These are phyloP conservation scores for Bergia sp. DNA, from an alignment of 92 coral and sea anemone species.

Conservation along the genomic window DNA sequence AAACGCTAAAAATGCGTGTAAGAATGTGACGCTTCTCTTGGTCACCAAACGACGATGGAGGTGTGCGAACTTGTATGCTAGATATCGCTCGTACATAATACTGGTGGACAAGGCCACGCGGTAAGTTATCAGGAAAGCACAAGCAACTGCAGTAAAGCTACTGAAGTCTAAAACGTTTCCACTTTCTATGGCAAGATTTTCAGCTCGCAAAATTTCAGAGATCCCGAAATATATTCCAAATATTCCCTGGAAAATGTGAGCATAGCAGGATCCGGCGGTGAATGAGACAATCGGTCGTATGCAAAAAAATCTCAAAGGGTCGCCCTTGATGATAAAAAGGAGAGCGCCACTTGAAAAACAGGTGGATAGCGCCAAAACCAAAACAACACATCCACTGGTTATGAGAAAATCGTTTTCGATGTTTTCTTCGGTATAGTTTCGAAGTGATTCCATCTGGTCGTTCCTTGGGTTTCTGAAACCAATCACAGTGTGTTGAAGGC, in stretches of 20 bases:
- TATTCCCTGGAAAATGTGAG: slow-evolving; percentile 33
- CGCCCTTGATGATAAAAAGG: slow-evolving; percentile 8
- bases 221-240: slow-evolving; percentile 41
- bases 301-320: slow-evolving; percentile 26
- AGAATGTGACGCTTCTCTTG: neutral
- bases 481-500: neutral
- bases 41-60: slow-evolving; percentile 36
- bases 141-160: slow-evolving; percentile 1
- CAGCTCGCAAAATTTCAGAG: slow-evolving; percentile 23
- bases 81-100: slow-evolving; percentile 36
- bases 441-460: neutral
- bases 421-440: neutral
- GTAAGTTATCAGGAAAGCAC: slow-evolving; percentile 29
- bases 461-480: neutral
- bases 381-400: slow-evolving; percentile 9
- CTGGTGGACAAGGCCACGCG: slow-evolving; percentile 15
- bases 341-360: slow-evolving; percentile 32
- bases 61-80: slow-evolving; percentile 29
- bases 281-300: slow-evolving; percentile 34
- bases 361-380: slow-evolving; percentile 28
- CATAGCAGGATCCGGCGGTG: slow-evolving; percentile 26
- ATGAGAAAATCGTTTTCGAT: neutral
- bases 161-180: slow-evolving; percentile 9
- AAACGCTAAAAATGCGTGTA: slow-evolving; percentile 3
- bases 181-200: neutral